Conservation (phyloP, 2,113 vertebrate genomes). For the Machaerirhynchus nigripectus region DNA sequence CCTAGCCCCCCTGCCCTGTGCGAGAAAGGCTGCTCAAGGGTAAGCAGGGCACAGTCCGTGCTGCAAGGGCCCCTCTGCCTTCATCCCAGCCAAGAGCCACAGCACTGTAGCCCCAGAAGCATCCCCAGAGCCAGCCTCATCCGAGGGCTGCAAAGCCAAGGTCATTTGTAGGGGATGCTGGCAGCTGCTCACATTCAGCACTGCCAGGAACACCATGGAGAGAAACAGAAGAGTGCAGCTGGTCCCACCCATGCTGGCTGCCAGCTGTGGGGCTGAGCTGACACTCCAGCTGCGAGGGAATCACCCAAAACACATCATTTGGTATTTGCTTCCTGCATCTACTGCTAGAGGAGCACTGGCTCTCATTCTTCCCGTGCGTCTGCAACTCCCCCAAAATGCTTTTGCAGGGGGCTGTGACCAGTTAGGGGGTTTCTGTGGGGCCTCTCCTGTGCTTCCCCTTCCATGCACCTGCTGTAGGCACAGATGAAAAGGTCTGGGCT, state of each 20-base stretch:
- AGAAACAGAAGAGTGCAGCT: neutral
- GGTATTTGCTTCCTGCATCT: neutral
- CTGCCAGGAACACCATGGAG: neutral
- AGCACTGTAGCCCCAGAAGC: neutral
- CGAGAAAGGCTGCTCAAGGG: neutral
- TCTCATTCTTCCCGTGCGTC: neutral
- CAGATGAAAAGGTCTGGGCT: neutral
- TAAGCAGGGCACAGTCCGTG: accelerated
- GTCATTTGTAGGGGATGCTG: accelerated
- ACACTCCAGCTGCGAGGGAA: neutral
- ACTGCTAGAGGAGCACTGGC: neutral
- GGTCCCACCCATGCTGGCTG: neutral
- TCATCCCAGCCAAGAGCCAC: neutral
- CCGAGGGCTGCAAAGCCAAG: neutral
- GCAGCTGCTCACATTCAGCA: neutral
- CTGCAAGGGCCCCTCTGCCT: neutral
- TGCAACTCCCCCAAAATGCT: neutral
- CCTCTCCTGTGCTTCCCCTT: neutral
- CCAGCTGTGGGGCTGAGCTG: neutral
- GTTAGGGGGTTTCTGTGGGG: neutral
- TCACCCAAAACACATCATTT: neutral
- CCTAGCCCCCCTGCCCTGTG: accelerated
- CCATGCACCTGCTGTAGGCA: neutral
- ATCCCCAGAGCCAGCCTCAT: neutral
- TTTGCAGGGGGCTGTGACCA: neutral